phyloP scores from a whole-genome alignment of 2,113 vertebrate genomes.

The Carlito syrichta region DNA sequence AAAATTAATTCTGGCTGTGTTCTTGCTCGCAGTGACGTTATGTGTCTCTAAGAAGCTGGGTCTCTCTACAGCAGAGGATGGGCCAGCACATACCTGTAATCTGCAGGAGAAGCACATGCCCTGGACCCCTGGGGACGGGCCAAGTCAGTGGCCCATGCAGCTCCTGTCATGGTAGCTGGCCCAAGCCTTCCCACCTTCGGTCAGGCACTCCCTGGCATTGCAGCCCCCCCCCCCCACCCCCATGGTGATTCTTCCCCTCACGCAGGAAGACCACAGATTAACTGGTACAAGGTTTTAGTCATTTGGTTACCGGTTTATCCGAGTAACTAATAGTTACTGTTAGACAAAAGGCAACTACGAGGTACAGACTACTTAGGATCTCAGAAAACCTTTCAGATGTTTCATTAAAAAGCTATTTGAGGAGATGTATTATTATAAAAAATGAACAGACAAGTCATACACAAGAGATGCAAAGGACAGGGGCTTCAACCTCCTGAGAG shows the following conservation, averaged over 20 bases:
- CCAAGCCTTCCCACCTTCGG: not conserved
- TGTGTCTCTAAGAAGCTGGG: constrained; percentile 25
- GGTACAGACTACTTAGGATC: not conserved
- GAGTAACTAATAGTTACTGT: too few relatives aligned
- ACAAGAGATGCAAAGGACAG: not conserved
- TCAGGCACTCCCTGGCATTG: not conserved
- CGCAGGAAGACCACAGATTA: not conserved
- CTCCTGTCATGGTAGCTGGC: not conserved
- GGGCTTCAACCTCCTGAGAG: not conserved
- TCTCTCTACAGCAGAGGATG: not conserved
- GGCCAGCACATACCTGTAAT: not conserved
- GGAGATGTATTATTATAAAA: not conserved
- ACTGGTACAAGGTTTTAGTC: too few relatives aligned
- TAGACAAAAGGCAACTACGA: not conserved
- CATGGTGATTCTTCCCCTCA: not conserved
- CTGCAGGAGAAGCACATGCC: not conserved
- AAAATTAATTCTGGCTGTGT: constrained; percentile 23
- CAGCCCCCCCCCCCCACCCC: not conserved
- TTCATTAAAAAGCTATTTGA: not conserved
- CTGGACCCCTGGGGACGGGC: not conserved
- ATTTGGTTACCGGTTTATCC: not conserved
- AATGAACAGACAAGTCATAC: not conserved
- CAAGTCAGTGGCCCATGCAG: not conserved
- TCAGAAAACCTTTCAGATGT: not conserved
- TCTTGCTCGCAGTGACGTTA: constrained; percentile 18